Base-by-base conservation (phyloP, 2,797 vertebrate genomes). In the Poeciliopsis infans region DNA sequence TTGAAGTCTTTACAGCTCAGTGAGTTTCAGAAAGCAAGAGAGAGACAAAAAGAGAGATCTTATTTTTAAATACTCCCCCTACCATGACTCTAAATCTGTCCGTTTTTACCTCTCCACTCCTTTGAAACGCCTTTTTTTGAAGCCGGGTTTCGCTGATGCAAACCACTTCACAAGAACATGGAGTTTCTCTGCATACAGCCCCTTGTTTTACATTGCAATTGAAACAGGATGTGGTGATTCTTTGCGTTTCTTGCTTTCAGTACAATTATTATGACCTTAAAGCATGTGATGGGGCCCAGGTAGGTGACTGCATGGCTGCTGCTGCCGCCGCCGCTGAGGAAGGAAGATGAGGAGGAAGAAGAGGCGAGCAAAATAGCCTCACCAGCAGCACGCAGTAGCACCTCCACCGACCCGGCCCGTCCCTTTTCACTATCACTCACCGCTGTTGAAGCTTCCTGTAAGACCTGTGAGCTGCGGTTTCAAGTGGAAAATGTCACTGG, bases 401-500 rank as follows among this genome's bases (percentile, higher is more conserved):
- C 31, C 59, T 23, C 20, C 5, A 31, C 71, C 18, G 7, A 47
- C 51, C 25, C 1, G 23, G 53, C 85, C 71, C 55, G 45, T 88
- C 84, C 82, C 79, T 80, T 94, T 81, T 89, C 85, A 84, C 82
- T 76, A 74, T 76, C 79, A 76, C 86, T 85, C 87, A 82, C 51
- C 33, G 75, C 79, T 55, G 61, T 59, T 20, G 23, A 73, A 51
- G 78, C 81, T 94, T 94, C 92, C 93, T 94, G 92, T 91, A 76
- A 87, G 88, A 84, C 88, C 75, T 79, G 79, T 51, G 66, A 57
- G 72, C 79, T 91, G 92, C 78, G 91, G 90, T 92, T 87, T 70
- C 76, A 70, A 91, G 75, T 88, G 89, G 86, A 92, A 93, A 90
- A 91, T 91, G 87, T 92, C 88, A 93, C 76, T 84, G 93, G 91